Conservation (phyloP, 2,113 vertebrate species). For the Noctilio leporinus region DNA sequence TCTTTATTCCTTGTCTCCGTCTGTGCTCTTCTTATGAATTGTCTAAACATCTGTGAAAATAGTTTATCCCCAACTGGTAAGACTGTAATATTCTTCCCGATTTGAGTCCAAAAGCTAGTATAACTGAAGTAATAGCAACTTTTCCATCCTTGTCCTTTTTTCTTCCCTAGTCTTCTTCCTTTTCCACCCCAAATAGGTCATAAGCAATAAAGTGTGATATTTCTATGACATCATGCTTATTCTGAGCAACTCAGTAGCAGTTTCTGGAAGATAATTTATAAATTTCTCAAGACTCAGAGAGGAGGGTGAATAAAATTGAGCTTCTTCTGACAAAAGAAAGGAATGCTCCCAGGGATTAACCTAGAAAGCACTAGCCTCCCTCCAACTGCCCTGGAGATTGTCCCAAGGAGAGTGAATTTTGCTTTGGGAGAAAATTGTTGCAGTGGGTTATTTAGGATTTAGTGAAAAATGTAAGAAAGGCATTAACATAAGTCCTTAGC, state of each 20-base stretch:
- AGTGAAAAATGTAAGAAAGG: background rate
- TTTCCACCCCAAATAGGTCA: background rate
- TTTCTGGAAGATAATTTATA: slow-evolving; percentile 18
- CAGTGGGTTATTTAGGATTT: background rate
- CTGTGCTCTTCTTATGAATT: slow-evolving; percentile 28
- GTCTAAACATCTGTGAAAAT: slow-evolving; percentile 25
- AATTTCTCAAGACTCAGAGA: slow-evolving; percentile 31
- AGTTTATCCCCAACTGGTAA: slow-evolving; percentile 11
- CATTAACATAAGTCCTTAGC: background rate
- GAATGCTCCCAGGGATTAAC: background rate
- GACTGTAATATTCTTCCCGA: background rate
- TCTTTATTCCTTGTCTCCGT: slow-evolving; percentile 30
- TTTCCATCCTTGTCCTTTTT: background rate
- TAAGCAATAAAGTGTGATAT: background rate
- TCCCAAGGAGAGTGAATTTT: background rate
- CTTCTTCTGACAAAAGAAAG: background rate
- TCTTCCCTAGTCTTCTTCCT: background rate
- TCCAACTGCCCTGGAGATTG: background rate
- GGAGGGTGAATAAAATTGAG: background rate
- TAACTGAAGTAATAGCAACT: background rate
- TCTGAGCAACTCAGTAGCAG: background rate
- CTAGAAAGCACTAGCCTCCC: background rate
- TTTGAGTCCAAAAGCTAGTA: background rate
- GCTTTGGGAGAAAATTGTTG: background rate
- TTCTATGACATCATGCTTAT: slow-evolving; percentile 19